Evolutionary conservation across 2,888 invertebrate genomes (phyloP), one percentile per base, ranked within the genome.

Genomic region (Sinohyriopsis cumingii): DNA sequence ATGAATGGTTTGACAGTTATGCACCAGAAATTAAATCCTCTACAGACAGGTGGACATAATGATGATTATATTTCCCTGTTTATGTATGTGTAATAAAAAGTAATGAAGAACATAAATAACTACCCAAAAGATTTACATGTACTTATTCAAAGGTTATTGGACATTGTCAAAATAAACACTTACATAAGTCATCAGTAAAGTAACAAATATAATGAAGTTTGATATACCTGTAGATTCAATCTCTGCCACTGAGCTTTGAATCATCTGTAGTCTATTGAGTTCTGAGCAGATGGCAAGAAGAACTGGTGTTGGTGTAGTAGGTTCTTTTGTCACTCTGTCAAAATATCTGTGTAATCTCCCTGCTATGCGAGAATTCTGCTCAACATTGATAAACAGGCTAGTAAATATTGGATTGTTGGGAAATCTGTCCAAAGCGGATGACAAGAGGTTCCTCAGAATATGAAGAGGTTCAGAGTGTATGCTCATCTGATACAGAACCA

Each of bases 281-380:
- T 86, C 84, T 61, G 83, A 80, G 25, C 76, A 61, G 5, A 85
- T 76, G 20, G 79, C 84, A 73, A 79, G 78, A 15, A 83, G 63
- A 18, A 78, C 76, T 20, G 77, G 75, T n/a, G 73, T 59, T 53
- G 77, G 80, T 33, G 79, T 74, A 1, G 70, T 63, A 6, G 71
- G 33, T 19, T 67, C 65, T 66, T 71, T 71, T 15, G 83, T 71
- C 22, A 68, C 69, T 28, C 71, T 72, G 60, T 84, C 83, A 71
- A 87, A 87, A 74, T 80, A 82, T 62, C 82, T 73, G 54, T 88
- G 77, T 28, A 89, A 68, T n/a, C 85, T 72, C 3, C 87, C 84
- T 3, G 81, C 77, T 18, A 88, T 83, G 68, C 84, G 77, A 9
- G 84, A 84, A 54, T 79, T 70, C 24, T 77, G 64, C 73, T 89